Base-by-base conservation (phyloP, 2,888 invertebrate genomes). In the Elysia crispata region DNA sequence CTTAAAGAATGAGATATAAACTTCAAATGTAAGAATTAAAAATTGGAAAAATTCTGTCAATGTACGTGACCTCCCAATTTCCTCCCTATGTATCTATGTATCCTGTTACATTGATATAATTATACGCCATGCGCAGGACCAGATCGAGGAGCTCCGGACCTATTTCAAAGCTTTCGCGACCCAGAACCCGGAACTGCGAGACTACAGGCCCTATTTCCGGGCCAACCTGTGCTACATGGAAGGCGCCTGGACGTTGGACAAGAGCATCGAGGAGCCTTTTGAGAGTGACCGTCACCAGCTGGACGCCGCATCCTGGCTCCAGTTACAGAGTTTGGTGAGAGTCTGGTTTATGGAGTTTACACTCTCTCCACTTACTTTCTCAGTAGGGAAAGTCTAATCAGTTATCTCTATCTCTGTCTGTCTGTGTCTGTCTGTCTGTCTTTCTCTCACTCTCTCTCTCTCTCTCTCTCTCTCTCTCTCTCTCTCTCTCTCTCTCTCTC, bases 151-250 rank as follows among this genome's bases (percentile, higher is more conserved):
- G 49, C 30, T 76, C 64, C 30, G 76, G 8, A 15, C 33, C 20
- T 76, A 64, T 49, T 76, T 76, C 66, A 64, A 41, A 25, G 76
- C 76, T 0, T 76, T 76, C 49, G 8, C 23, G 11, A 66, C 28
- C 23, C 76, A 76, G 30, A 49, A 76, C 49, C 1, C 20, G 15
- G 13, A 30, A 13, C 13, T 64, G 23, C 30, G 76, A 41, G 76
- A 76, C 76, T 76, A 76, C 76, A 30, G 41, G 15, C 13, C 33
- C 15, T 76, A 88, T 79, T 89, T 88, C 81, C 89, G 87, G 74
- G 86, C 89, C 0, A 83, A 85, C n/a, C 77, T 90, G 30, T 88
- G 88, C 67, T 89, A 89, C 84, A 75, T 90, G 81, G 90, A 90
- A 67, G 90, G 89, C 0, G 86, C 85, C 18, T 90, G 90, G 90